Evolutionary conservation across 2,113 vertebrate genomes (phyloP).

Genomic region (Xerus inauris): DNA sequence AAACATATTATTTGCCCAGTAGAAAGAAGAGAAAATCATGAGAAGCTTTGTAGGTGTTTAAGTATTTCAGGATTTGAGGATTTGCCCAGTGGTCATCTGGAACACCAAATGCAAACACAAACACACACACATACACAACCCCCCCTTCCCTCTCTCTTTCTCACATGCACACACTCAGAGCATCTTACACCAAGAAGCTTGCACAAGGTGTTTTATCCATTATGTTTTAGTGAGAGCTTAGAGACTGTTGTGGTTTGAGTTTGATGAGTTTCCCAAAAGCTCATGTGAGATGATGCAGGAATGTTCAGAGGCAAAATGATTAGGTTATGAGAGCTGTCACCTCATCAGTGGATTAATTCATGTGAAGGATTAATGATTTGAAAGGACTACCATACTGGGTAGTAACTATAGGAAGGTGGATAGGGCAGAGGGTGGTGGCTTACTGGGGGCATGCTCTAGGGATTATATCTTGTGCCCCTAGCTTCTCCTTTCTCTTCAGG

Average conservation of each 20-base stretch:
- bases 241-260: background rate
- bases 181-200: background rate
- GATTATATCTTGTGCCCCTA: too few relatives aligned
- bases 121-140: background rate
- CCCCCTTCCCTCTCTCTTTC: background rate
- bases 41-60: background rate
- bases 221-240: background rate
- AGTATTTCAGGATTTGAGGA: background rate
- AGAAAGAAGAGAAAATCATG: constrained; percentile 2
- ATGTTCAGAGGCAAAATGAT: too few relatives aligned
- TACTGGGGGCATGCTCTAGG: too few relatives aligned
- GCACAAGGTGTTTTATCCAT: background rate
- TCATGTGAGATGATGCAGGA: too few relatives aligned
- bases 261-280: too few relatives aligned
- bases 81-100: background rate
- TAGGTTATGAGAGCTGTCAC: too few relatives aligned
- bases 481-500: too few relatives aligned
- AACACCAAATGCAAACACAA: background rate
- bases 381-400: too few relatives aligned
- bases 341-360: too few relatives aligned
- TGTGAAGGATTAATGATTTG: too few relatives aligned
- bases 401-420: too few relatives aligned
- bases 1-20: background rate
- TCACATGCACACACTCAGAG: background rate
- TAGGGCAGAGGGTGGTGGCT: too few relatives aligned